These are phyloP conservation scores for Oryctolagus cuniculus DNA, from an alignment of 2,113 vertebrate species.

Conservation along the genomic window DNA sequence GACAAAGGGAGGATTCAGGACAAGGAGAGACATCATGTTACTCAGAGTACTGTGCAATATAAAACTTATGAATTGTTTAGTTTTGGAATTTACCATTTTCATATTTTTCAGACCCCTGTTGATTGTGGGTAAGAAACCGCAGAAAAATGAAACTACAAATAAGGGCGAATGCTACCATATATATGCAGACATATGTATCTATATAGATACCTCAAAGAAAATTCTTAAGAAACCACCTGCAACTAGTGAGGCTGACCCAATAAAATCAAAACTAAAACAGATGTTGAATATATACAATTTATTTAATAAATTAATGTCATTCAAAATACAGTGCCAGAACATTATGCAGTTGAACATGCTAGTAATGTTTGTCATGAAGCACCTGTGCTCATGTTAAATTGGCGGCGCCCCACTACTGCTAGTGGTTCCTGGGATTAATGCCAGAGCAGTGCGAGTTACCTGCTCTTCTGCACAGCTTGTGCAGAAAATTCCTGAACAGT, in stretches of 20 bases:
- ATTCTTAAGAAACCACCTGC: background rate
- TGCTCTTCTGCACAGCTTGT: constrained; percentile 90
- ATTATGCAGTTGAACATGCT: constrained; percentile 99
- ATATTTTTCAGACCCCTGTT: background rate
- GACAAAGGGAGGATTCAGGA: background rate
- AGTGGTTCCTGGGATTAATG: constrained; percentile 94
- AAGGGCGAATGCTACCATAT: background rate
- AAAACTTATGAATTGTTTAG: background rate
- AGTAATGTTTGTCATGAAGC: constrained; percentile 95
- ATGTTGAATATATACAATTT: constrained; percentile 90
- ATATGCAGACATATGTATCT: background rate
- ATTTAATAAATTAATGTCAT: constrained; percentile 99
- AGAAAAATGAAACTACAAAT: background rate
- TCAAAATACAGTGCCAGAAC: constrained; percentile 99
- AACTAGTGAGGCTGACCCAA: background rate
- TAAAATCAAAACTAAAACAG: constrained; percentile 15
- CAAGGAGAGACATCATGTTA: too few species aligned
- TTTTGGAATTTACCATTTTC: background rate
- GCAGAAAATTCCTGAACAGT: constrained; percentile 92
- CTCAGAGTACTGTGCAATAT: background rate
- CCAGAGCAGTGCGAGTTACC: constrained; percentile 90
- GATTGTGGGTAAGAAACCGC: background rate
- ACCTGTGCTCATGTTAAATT: constrained; percentile 94
- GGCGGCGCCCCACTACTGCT: constrained; percentile 90
- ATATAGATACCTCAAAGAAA: background rate